Evolutionary conservation across 1,140 invertebrate species (phyloP), one percentile per base, ranked within the genome.

Genomic region (Brachionus plicatilis): DNA sequence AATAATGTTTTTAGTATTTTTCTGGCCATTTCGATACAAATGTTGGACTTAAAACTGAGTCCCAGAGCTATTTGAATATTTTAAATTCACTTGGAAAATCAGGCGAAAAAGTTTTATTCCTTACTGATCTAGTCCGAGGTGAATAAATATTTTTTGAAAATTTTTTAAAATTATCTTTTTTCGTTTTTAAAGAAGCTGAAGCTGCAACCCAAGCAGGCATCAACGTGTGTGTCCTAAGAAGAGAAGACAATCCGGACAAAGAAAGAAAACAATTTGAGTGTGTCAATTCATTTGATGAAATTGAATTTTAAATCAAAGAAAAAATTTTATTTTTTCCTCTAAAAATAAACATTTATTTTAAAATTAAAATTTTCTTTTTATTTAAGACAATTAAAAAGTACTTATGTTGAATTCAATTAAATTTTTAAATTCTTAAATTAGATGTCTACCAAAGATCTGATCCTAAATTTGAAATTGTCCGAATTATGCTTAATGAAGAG

Each of bases 11-110:
- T 85, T 87, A 93, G 89, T 91, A 93, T 79, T 93, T 97, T 50
- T 92, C 91, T 85, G 94, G 92, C 20, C 93, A 95, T 89, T 97
- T 95, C 89, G 95, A 97, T 88, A 96, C 95, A 9, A 93, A 92
- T 56, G 92, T 94, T 66, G 95, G 95, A 0, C 87, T 91, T 27
- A 97, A 97, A 89, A 92, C 92, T 85, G 93, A 94, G 85, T 84
- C 89, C 3, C 86, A 90, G 7, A 95, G 94, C 84, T 96, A 95
- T 86, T n/a, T 33, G 11, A 43, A 68, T 33, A 79, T 85, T 45
- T 14, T 79, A 53, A 41, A 56, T 20, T 66, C 7, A 41, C 53
- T 85, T 9, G 53, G 14, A 8, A 79, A 80, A 60, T 27, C 24
- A 17, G 14, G 29, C 29, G 82, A 80, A 45, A 56, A 66, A 66